phyloP scores from a whole-genome alignment of 2,888 invertebrate species.

The Dinocampus coccinellae region DNA sequence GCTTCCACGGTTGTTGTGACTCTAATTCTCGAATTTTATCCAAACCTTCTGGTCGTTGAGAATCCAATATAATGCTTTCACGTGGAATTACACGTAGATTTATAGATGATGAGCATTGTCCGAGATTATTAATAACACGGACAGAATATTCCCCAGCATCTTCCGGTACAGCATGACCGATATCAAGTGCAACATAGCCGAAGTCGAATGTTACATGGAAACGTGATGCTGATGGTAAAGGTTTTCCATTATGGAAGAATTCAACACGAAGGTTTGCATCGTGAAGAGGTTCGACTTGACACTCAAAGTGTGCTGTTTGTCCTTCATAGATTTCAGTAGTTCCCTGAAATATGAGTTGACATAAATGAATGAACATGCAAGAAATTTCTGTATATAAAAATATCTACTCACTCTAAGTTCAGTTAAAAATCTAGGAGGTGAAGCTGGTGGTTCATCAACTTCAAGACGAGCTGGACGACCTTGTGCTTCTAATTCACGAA shows the following conservation, averaged over 20 bases:
- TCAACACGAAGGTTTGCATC: conserved; percentile 91
- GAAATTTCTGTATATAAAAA: conserved; percentile 58
- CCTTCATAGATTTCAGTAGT: conserved; percentile 92
- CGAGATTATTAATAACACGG: conserved; percentile 91
- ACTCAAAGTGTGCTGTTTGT: conserved; percentile 95
- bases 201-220: conserved; percentile 98
- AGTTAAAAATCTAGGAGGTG: conserved; percentile 86
- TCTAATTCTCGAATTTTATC: conserved; percentile 93
- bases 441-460: conserved; percentile 84
- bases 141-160: conserved; percentile 97
- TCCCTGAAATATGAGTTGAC: conserved; percentile 71
- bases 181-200: conserved; percentile 96
- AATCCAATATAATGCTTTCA: conserved; percentile 88
- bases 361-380: too few species aligned
- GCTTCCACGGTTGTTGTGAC: conserved; percentile 82
- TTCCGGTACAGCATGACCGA: conserved; percentile 93
- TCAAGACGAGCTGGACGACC: conserved; percentile 84
- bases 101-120: conserved; percentile 88
- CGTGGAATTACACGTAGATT: conserved; percentile 85
- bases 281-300: conserved; percentile 91
- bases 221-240: conserved; percentile 88
- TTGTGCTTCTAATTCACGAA: conserved; percentile 90
- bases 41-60: conserved; percentile 94
- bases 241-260: conserved; percentile 93
- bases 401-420: conserved; percentile 73